A percentile compares a stretch with the other conserved stretches of the same genome.
Conservation (phyloP, 2,113 vertebrate genomes). For the Tachysurus vachellii region DNA sequence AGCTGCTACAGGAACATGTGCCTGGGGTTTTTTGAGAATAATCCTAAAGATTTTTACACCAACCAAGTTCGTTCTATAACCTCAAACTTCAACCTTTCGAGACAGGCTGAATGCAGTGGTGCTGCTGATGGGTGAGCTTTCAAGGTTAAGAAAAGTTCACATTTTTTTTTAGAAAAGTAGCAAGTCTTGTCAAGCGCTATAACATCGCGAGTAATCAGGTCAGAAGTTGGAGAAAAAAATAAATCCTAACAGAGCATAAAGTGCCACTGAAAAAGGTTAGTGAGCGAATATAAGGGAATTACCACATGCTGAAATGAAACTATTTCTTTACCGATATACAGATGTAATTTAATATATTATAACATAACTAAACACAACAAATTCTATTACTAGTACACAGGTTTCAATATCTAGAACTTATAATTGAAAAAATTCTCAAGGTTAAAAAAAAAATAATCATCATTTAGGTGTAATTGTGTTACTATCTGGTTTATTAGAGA, state of each 20-base stretch:
- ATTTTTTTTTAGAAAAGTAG: too few species aligned
- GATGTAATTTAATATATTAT: not conserved
- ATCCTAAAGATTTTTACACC: not conserved
- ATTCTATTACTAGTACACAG: not conserved
- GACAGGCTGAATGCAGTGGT: not conserved
- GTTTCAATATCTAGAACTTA: not conserved
- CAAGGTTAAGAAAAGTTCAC: not conserved
- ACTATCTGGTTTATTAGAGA: not conserved
- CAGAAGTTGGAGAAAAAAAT: not conserved
- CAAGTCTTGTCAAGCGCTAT: not conserved
- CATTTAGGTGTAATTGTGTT: not conserved
- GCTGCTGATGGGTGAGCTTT: not conserved
- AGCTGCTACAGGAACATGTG: not conserved
- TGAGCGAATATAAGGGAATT: too few species aligned
- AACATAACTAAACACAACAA: too few species aligned
- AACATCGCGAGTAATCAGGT: not conserved
- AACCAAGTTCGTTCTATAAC: not conserved
- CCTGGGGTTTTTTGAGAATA: not conserved
- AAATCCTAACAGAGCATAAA: not conserved
- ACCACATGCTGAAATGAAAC: not conserved
- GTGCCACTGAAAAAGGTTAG: not conserved
- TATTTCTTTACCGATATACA: not conserved
- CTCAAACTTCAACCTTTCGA: not conserved
- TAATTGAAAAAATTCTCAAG: not conserved
- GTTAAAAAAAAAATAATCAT: too few species aligned